Conservation (phyloP, 2,888 invertebrate species). For the Lamellibrachia satsuma region DNA sequence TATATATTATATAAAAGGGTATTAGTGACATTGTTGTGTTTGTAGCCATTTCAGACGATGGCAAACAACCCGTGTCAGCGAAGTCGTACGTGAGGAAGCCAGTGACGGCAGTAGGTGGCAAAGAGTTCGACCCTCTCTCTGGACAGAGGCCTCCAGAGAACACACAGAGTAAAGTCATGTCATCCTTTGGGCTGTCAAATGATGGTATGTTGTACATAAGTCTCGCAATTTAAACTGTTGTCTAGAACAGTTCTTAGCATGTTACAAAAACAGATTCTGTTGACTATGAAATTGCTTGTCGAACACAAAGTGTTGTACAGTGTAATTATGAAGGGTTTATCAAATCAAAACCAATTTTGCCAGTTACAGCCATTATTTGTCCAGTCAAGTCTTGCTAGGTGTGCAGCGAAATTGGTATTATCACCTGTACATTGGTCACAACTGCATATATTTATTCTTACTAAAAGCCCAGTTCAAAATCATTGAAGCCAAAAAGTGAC, state of each 20-base stretch:
- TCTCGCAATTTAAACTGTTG: background rate
- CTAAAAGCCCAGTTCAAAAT: too few species aligned
- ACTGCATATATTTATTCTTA: too few species aligned
- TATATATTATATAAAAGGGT: background rate
- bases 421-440: too few species aligned
- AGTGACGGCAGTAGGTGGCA: conserved; percentile 60
- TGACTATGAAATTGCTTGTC: background rate
- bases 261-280: background rate
- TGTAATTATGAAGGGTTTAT: too few species aligned
- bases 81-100: conserved; percentile 14
- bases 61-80: background rate
- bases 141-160: conserved; percentile 58
- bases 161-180: conserved; percentile 58
- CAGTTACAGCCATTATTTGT: too few species aligned
- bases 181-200: conserved; percentile 57
- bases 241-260: background rate
- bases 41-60: background rate
- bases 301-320: too few species aligned
- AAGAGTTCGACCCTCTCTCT: conserved; percentile 73
- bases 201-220: conserved; percentile 42
- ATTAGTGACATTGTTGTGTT: background rate
- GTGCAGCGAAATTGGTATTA: too few species aligned
- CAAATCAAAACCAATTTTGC: too few species aligned
- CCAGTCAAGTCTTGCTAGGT: too few species aligned
- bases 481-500: too few species aligned